phyloP scores from a whole-genome alignment of 2,888 invertebrate species.

The Elysia crispata region DNA sequence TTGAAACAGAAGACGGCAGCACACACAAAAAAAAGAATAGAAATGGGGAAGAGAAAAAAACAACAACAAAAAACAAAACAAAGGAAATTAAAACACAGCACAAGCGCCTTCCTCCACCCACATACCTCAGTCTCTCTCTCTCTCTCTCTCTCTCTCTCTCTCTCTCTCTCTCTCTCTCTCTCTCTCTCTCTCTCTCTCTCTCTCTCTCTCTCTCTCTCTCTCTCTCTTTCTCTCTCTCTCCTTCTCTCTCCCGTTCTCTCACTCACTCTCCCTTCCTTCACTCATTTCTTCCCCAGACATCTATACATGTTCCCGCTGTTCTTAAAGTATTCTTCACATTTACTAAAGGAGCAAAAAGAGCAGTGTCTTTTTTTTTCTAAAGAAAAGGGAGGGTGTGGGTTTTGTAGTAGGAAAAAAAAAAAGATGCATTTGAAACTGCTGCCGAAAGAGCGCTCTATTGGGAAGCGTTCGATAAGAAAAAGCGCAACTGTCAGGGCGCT shows the following conservation, averaged over 20 bases:
- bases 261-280: neutral
- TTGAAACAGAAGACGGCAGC: too few relatives aligned
- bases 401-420: neutral
- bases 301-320: neutral
- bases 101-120: too few relatives aligned
- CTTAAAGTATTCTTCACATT: too few relatives aligned
- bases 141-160: neutral
- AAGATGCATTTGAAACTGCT: neutral
- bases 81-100: too few relatives aligned
- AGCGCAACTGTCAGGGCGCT: too few relatives aligned
- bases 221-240: neutral
- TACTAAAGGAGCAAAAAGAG: too few relatives aligned
- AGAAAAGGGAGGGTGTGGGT: too few relatives aligned
- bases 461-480: neutral
- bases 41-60: too few relatives aligned
- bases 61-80: neutral
- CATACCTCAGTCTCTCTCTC: neutral
- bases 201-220: conserved; percentile 28
- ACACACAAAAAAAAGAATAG: too few relatives aligned
- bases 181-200: neutral
- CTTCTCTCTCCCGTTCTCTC: neutral
- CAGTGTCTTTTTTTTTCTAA: too few relatives aligned
- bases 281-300: neutral
- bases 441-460: neutral
- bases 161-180: neutral